Evolutionary conservation across 1,140 invertebrate species (phyloP), one percentile per base, ranked within the genome.

Genomic region (Bombus balteatus): DNA sequence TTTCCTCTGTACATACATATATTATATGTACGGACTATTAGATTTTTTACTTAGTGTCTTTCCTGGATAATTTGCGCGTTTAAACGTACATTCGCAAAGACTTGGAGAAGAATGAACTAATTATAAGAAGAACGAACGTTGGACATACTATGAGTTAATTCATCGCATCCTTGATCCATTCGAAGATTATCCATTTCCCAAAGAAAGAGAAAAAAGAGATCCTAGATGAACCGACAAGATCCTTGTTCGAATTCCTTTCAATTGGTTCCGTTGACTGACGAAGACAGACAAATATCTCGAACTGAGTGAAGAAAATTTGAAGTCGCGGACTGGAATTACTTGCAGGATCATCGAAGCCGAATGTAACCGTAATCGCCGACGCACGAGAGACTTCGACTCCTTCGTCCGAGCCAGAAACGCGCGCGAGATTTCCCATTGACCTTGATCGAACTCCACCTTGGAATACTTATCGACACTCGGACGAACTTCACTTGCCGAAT

Each of bases 291-390:
- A 53, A 66, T 59, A 28, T 39, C 68, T 28, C 34, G 34, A 41
- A 9, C 18, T 32, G 32, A 81, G 65, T 18, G 66, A 80, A 73
- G 34, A 74, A 75, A 75, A 76, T 83, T 86, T 90, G 41, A 90
- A 88, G 71, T 88, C 39, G 37, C 41, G 71, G 72, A 90, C 71
- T 83, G 78, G 79, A 83, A 90, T 90, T 91, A 83, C 81, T 92
- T 92, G 65, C 87, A 92, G 91, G 92, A 75, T 90, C 87, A 13
- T 91, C 91, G 39, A 92, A 87, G 80, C 87, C 89, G 25, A 85
- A 39, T 22, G 86, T 92, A 72, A 92, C 86, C 39, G 87, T 91
- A 53, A 92, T 92, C 59, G 90, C 91, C 6, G 92, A 92, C 62
- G 92, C 92, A 77, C 86, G 91, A 53, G 73, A 89, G 32, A 77